A percentile compares a stretch with the other conserved stretches of the same genome.
phyloP scores from a whole-genome alignment of 2,113 vertebrate species.

The Elephas maximus region DNA sequence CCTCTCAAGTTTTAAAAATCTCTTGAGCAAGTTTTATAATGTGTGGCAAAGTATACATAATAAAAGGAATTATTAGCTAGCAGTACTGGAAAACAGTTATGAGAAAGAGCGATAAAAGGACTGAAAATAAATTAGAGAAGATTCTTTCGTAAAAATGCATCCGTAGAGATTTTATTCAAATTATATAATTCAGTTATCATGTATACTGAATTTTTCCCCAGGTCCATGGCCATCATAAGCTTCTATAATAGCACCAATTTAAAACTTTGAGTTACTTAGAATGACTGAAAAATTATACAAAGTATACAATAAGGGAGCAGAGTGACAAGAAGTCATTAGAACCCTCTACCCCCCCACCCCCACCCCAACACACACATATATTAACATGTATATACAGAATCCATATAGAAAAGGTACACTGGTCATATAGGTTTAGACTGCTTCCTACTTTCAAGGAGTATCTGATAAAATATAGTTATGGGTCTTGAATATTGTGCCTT shows the following conservation, averaged over 20 bases:
- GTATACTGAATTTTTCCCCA: not conserved
- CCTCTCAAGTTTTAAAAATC: conserved; percentile 4
- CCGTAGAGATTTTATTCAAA: conserved; percentile 41
- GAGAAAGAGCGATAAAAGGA: not conserved
- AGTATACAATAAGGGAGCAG: not conserved
- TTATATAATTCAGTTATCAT: not conserved
- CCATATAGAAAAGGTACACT: not conserved
- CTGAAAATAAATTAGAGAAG: conserved; percentile 50
- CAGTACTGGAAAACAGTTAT: not conserved
- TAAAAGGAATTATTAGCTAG: conserved; percentile 32
- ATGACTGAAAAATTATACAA: not conserved
- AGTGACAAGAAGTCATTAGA: not conserved
- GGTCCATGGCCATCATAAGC: not conserved
- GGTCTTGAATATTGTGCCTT: conserved; percentile 21
- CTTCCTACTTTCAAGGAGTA: not conserved
- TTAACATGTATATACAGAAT: not conserved
- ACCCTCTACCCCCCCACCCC: not conserved
- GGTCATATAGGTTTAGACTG: not conserved
- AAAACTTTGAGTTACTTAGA: not conserved
- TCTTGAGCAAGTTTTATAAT: conserved; percentile 11
- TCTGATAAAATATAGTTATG: not conserved
- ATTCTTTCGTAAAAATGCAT: not conserved
- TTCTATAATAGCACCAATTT: not conserved
- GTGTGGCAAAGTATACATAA: not conserved
- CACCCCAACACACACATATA: not conserved